Conservation (phyloP, 1,140 invertebrate species). For the Portunus trituberculatus region DNA sequence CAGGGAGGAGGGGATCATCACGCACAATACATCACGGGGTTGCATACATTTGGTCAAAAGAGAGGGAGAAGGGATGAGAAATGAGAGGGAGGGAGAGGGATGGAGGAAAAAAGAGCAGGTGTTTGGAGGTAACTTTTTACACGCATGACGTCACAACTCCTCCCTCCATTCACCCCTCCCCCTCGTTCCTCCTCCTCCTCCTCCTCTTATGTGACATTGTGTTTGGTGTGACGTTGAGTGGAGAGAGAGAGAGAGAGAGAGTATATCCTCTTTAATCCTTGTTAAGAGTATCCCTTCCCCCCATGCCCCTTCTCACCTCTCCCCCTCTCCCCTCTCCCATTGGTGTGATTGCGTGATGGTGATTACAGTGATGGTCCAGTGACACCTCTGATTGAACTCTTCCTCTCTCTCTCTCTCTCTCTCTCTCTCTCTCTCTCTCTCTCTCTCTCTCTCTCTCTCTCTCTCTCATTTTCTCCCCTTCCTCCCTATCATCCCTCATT, state of each 20-base stretch:
- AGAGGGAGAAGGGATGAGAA: not conserved
- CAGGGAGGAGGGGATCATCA: not conserved
- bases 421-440: constrained; percentile 38
- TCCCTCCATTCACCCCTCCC: not conserved
- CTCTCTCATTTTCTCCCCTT: constrained; percentile 15
- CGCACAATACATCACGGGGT: not conserved
- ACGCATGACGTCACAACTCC: not conserved
- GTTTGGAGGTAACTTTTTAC: constrained; percentile 35
- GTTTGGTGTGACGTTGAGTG: not conserved
- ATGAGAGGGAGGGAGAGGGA: not conserved
- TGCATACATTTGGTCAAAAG: not conserved
- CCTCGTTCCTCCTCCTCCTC: no score
- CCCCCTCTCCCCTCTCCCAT: not conserved
- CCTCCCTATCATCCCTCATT: not conserved
- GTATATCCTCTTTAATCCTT: not conserved
- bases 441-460: constrained; percentile 31
- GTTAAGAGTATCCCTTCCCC: not conserved
- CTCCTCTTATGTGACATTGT: no score
- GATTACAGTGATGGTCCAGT: not conserved
- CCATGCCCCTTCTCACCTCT: not conserved
- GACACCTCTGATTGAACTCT: not conserved
- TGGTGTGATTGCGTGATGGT: not conserved
- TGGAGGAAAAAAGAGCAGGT: not conserved
- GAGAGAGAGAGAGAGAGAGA: constrained; percentile 20
- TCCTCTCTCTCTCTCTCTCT: constrained; percentile 20